Base-by-base conservation (phyloP, 2,797 vertebrate species). In the Bucorvus abyssinicus region DNA sequence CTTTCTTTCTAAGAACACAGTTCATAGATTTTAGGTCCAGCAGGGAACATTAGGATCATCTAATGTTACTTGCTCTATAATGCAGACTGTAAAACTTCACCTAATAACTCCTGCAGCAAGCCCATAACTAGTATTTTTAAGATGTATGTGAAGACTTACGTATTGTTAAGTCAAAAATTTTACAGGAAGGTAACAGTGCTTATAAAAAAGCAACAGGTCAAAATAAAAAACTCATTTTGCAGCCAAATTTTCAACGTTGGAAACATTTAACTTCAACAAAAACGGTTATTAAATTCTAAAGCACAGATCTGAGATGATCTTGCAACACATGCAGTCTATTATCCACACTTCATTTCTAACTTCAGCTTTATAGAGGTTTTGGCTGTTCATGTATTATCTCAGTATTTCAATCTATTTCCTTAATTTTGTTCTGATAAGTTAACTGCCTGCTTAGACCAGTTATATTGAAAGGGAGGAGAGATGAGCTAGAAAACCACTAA, bases 351-450 rank as follows among this genome's bases (percentile, higher is more conserved):
- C 36, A 94, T 23, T 77, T 94, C 49, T 80, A 82, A 22, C 56
- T 82, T 91, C 53, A 29, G 40, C 56, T 53, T 76, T 84, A 14
- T 19, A 76, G 79, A 87, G 57, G 38, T 63, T 87, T 93, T 89
- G 18, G 30, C 19, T 50, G 44, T 90, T 87, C 27, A 5, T 67
- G 11, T 92, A 24, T 90, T 91, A 73, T 32, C n/a, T 29, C 44
- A 29, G 19, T 78, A 57, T 92, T 87, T 91, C 61, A 81, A 27
- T 67, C 56, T 38, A 6, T 93, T 93, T 60, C 53, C 67, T 84
- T 95, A 64, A 61, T 86, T 87, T 52, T 84, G 42, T 88, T 89
- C 53, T 91, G n/a, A 36, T 59, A 17, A 74, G 52, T 60, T 91
- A 93, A 80, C 63, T 84, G 49, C 32, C 44, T 88, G n/a, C n/a